Evolutionary conservation across 1,140 invertebrate genomes (phyloP).

Genomic region (Colletes latitarsis): DNA sequence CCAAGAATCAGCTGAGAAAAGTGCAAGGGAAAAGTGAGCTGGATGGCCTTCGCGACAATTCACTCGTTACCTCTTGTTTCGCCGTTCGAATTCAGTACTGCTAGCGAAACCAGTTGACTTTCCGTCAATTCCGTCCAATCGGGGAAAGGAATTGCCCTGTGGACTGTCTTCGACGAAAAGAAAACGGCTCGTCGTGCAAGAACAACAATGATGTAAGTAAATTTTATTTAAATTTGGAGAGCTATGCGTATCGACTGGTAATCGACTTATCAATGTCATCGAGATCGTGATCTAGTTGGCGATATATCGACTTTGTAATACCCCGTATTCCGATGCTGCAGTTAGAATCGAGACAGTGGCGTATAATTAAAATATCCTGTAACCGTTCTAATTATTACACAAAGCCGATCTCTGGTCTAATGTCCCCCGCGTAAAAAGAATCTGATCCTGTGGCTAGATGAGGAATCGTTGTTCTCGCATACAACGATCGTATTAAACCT

Average conservation of each 20-base stretch:
- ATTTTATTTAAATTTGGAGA: background rate
- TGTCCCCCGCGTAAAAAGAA: conserved; percentile 12
- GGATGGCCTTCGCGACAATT: conserved; percentile 74
- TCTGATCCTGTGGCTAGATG: conserved; percentile 8
- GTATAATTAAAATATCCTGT: conserved; percentile 32
- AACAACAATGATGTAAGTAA: background rate
- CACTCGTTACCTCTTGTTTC: conserved; percentile 57
- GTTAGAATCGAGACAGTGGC: conserved; percentile 20
- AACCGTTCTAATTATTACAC: conserved; percentile 24
- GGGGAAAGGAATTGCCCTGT: background rate
- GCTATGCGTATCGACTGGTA: background rate
- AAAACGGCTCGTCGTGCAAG: background rate
- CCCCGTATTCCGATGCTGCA: conserved; percentile 3
- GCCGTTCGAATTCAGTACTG: conserved; percentile 56
- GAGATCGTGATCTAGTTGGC: background rate
- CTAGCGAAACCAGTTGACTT: conserved; percentile 15
- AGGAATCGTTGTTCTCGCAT: conserved; percentile 37
- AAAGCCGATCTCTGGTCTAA: conserved; percentile 27
- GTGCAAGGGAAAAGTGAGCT: conserved; percentile 73
- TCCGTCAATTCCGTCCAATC: conserved; percentile 35
- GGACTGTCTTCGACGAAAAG: background rate
- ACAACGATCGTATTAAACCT: conserved; percentile 41
- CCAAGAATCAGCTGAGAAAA: conserved; percentile 60
- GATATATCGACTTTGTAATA: conserved; percentile 4
- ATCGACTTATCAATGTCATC: too few relatives aligned